Conservation (phyloP, 2,113 vertebrate species). For the Bubo scandiacus region DNA sequence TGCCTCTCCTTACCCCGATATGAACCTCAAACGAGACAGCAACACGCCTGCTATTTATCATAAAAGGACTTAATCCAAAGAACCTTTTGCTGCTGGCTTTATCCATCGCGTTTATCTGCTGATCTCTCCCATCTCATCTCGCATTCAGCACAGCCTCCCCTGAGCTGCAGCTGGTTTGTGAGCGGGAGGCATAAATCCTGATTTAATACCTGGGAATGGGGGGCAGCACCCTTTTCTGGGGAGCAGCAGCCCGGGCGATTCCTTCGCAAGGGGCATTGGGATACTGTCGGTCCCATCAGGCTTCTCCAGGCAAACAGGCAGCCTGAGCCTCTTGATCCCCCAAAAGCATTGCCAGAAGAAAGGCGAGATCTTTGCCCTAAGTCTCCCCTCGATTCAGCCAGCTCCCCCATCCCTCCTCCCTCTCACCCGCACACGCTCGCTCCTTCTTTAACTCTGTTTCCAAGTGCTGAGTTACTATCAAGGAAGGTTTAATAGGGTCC, state of each 20-base stretch:
- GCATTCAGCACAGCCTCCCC: conserved; percentile 27
- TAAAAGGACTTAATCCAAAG: conserved; percentile 37
- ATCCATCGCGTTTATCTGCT: conserved; percentile 58
- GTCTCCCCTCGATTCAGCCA: conserved; percentile 31
- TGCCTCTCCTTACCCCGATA: not conserved
- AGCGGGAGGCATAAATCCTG: conserved; percentile 37
- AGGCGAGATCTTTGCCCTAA: conserved; percentile 6
- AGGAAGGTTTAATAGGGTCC: conserved; percentile 73
- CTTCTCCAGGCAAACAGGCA: conserved; percentile 43
- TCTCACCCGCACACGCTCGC: not conserved
- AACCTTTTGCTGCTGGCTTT: conserved; percentile 48
- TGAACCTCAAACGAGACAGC: not conserved
- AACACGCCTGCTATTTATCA: conserved; percentile 16
- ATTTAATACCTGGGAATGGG: conserved; percentile 36
- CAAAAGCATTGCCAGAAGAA: conserved; percentile 30
- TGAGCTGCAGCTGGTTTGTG: conserved; percentile 18
- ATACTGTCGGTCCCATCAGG: not conserved
- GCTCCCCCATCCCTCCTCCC: not conserved
- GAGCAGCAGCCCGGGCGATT: not conserved
- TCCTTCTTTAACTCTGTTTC: conserved; percentile 46
- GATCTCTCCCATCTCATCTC: conserved; percentile 63
- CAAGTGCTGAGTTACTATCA: conserved; percentile 66
- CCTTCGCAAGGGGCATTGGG: not conserved
- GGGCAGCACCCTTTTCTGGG: not conserved
- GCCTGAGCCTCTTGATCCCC: conserved; percentile 47